phyloP scores from a whole-genome alignment of 2,113 vertebrate species.

The Aptenodytes forsteri region DNA sequence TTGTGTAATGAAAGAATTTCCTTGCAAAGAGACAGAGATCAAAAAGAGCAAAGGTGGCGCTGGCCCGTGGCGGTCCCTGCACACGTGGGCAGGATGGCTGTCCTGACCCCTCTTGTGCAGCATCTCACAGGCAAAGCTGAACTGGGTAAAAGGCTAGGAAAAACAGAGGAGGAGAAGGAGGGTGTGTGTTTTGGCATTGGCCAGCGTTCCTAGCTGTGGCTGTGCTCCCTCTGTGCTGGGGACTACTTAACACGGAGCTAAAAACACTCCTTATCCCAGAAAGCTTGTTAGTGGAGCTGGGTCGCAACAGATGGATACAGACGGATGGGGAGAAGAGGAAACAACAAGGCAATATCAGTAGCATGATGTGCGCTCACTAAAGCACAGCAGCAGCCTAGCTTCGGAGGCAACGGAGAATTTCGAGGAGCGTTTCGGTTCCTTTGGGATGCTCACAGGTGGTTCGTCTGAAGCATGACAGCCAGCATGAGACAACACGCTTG shows the following conservation, averaged over 20 bases:
- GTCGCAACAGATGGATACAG: not conserved
- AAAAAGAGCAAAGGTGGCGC: not conserved
- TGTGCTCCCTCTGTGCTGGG: not conserved
- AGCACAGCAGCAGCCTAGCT: slow-evolving; percentile 30
- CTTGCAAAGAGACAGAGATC: not conserved
- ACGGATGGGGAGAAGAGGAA: slow-evolving; percentile 34
- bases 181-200: not conserved
- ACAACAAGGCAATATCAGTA: not conserved
- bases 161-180: not conserved
- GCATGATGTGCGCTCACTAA: not conserved
- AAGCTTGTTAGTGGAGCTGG: not conserved
- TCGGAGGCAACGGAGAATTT: not conserved
- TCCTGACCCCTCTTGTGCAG: not conserved
- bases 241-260: not conserved
- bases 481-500: not conserved
- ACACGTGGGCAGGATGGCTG: not conserved
- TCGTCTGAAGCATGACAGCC: slow-evolving; percentile 15
- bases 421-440: not conserved
- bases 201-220: fast-evolving
- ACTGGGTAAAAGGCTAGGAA: too few species aligned
- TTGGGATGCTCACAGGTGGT: slow-evolving; percentile 36
- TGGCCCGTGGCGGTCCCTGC: not conserved
- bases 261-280: not conserved
- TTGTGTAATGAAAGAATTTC: not conserved
- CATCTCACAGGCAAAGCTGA: not conserved